phyloP scores from a whole-genome alignment of 2,888 invertebrate species.

The Temnothorax rugatulus region DNA sequence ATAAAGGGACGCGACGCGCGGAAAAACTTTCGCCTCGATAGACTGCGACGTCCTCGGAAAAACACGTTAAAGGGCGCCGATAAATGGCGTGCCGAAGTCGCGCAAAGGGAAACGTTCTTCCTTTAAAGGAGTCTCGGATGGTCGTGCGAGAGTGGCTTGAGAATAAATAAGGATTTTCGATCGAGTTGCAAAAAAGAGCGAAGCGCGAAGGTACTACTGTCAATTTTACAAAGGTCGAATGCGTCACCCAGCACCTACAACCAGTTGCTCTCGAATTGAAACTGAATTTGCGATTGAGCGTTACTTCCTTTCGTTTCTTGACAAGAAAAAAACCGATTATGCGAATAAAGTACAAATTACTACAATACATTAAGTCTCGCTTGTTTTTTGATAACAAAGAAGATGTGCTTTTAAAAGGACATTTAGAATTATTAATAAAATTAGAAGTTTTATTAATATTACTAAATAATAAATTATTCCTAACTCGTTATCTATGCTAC shows the following conservation, averaged over 20 bases:
- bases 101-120: constrained; percentile 54
- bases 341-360: background rate
- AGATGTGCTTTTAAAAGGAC: background rate
- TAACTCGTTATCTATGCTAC: background rate
- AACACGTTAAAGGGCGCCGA: constrained; percentile 65
- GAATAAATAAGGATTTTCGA: constrained; percentile 50
- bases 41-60: constrained; percentile 69
- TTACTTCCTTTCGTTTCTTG: background rate
- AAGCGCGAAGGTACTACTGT: constrained; percentile 22
- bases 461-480: background rate
- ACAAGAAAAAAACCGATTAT: background rate
- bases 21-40: constrained; percentile 72
- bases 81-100: constrained; percentile 54
- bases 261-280: constrained; percentile 62
- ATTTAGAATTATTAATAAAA: constrained; percentile 20
- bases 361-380: background rate
- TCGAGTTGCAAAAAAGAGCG: constrained; percentile 13
- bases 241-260: constrained; percentile 18
- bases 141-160: background rate
- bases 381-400: background rate
- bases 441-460: background rate
- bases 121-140: constrained; percentile 19
- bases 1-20: constrained; percentile 56
- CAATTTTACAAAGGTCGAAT: constrained; percentile 36
- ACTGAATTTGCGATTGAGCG: constrained; percentile 6